Evolutionary conservation across 2,113 vertebrate genomes (phyloP).

Genomic region (Notarius quadriscutis): DNA sequence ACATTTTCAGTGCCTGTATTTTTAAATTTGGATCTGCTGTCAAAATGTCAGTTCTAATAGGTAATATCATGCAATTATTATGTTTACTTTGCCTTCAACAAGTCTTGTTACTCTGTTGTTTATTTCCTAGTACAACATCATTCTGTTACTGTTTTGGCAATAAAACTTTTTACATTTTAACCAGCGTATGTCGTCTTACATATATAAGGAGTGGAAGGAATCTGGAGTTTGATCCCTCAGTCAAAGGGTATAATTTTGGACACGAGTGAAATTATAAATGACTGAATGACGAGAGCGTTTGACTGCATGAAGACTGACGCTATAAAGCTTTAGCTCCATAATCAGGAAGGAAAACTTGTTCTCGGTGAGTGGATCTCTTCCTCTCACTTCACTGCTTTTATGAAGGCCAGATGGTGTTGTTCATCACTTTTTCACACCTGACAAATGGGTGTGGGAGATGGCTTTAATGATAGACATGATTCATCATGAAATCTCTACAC

Average conservation of each 20-base stretch:
- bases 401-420: conserved; percentile 29
- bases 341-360: background rate
- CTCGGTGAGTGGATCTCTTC: conserved; percentile 31
- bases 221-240: conserved; percentile 72
- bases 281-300: background rate
- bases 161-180: conserved; percentile 73
- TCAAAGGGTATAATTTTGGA: background rate
- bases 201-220: conserved; percentile 13
- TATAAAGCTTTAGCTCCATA: conserved; percentile 3
- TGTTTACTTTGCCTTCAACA: background rate
- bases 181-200: conserved; percentile 43
- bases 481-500: conserved; percentile 5
- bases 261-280: conserved; percentile 13
- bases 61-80: background rate
- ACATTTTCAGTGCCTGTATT: background rate
- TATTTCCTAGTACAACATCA: conserved; percentile 45
- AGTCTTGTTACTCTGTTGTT: conserved; percentile 25
- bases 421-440: conserved; percentile 28
- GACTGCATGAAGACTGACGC: no score
- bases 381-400: background rate
- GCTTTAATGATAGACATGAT: conserved; percentile 14
- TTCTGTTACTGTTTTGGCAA: conserved; percentile 50
- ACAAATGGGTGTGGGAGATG: conserved; percentile 28
- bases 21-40: background rate
- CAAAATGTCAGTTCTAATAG: background rate